Evolutionary conservation across 1,140 invertebrate species (phyloP), one percentile per base, ranked within the genome.

Genomic region (Papilio dardanus): DNA sequence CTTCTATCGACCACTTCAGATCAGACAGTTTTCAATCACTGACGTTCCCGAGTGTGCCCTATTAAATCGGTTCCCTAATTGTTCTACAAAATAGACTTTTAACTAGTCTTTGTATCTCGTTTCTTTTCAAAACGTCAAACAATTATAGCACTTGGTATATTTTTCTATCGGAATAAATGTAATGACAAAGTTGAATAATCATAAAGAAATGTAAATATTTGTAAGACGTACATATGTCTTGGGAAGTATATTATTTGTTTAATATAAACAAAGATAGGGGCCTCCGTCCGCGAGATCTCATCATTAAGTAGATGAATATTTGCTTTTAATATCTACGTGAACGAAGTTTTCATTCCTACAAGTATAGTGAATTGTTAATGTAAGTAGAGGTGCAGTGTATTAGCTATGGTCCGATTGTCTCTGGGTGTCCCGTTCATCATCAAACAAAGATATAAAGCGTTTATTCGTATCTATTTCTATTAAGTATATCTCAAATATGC

Each of bases 251-350:
- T 54, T 54, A 54, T 54, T 54, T 54, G 14, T 54, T 54, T 54
- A 54, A 54, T 3, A 28, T 21, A 24, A 54, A 21, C 21, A 24
- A 24, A 54, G 8, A 54, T 24, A 21, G 19, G 46, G n/a, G 50
- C 7, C 50, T 24, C 8, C 10, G 21, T 24, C 19, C 19, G 50
- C 19, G 50, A 24, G 21, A 24, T 54, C 24, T 54, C 50, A 54
- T 24, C 21, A 54, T 54, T 54, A 54, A 54, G 50, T 54, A 54
- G 50, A 24, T 21, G 24, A 54, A 54, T 54, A 54, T n/a, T 54
- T 54, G 50, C 24, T 24, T 54, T 54, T 19, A 24, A 24, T 54
- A 54, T 54, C 7, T 24, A 24, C n/a, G 42, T 7, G 42, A 46
- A 46, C 42, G 19, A 12, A 10, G 50, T 24, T 54, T 24, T 10